phyloP scores from a whole-genome alignment of 2,113 vertebrate genomes.

The Verasper variegatus region DNA sequence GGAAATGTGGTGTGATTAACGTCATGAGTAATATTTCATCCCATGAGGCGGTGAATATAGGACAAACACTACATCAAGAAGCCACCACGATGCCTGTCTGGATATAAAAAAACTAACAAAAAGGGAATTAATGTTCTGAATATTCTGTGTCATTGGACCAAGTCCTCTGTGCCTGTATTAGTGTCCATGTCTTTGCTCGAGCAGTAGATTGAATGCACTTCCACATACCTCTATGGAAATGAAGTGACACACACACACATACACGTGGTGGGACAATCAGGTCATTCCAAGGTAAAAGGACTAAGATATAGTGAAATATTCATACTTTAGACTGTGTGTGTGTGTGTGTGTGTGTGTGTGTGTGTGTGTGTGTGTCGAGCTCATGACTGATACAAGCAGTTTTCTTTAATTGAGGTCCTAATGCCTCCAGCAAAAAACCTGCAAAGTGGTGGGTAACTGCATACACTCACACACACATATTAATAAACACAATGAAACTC shows the following conservation, averaged over 20 bases:
- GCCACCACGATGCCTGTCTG: constrained; percentile 30
- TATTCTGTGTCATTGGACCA: constrained; percentile 77
- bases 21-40: constrained; percentile 19
- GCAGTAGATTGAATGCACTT: constrained; percentile 81
- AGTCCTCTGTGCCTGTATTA: constrained; percentile 76
- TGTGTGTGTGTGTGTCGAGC: constrained; percentile 46
- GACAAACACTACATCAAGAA: constrained; percentile 34
- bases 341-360: constrained; percentile 43
- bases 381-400: constrained; percentile 69
- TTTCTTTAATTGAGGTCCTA: constrained; percentile 77
- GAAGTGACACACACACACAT: constrained; percentile 66
- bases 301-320: constrained; percentile 78
- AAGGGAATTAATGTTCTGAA: constrained; percentile 62
- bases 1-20: constrained; percentile 22
- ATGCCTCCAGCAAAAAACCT: constrained; percentile 69
- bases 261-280: constrained; percentile 69
- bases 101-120: constrained; percentile 51
- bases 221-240: constrained; percentile 81
- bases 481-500: constrained; percentile 9
- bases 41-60: constrained; percentile 16
- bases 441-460: constrained; percentile 46
- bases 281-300: constrained; percentile 82
- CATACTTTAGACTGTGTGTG: constrained; percentile 61
- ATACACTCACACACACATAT: constrained; percentile 31
- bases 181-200: constrained; percentile 71